Conservation (phyloP, 2,797 vertebrate species). For the Anomalospiza imberbis region DNA sequence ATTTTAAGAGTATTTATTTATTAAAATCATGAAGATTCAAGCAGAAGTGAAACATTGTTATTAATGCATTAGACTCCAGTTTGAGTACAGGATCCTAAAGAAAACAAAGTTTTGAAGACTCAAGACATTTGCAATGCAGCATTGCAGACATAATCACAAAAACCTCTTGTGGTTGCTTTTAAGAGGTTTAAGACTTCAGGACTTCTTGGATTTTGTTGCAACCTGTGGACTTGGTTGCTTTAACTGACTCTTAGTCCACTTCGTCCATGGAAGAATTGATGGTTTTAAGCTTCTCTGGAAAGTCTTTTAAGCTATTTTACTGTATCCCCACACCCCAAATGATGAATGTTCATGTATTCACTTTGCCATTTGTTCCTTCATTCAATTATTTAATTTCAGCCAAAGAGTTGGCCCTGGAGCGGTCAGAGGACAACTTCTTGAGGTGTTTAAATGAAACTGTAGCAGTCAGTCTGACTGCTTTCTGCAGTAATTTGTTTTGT, state of each 20-base stretch:
- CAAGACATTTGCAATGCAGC: background rate
- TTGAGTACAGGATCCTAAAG: background rate
- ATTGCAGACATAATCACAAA: background rate
- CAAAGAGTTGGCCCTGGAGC: background rate
- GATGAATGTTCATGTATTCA: background rate
- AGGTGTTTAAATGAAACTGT: background rate
- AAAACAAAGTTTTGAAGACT: background rate
- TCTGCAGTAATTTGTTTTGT: background rate
- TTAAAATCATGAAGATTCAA: constrained; percentile 12
- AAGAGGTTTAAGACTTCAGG: background rate
- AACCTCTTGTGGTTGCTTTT: background rate
- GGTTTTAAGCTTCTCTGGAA: background rate
- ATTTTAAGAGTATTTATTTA: constrained; percentile 43
- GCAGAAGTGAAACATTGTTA: background rate
- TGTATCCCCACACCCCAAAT: background rate
- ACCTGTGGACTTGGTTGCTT: background rate
- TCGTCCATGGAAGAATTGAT: background rate
- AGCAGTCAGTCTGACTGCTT: background rate
- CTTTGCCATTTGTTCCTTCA: background rate
- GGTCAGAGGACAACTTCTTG: background rate
- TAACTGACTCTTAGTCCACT: background rate
- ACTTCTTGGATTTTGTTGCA: background rate
- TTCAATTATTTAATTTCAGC: background rate
- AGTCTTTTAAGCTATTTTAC: background rate
- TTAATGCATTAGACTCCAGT: background rate